Evolutionary conservation across 1,140 invertebrate species (phyloP), one percentile per base, ranked within the genome.

Genomic region (Diplogasteroides magnus): DNA sequence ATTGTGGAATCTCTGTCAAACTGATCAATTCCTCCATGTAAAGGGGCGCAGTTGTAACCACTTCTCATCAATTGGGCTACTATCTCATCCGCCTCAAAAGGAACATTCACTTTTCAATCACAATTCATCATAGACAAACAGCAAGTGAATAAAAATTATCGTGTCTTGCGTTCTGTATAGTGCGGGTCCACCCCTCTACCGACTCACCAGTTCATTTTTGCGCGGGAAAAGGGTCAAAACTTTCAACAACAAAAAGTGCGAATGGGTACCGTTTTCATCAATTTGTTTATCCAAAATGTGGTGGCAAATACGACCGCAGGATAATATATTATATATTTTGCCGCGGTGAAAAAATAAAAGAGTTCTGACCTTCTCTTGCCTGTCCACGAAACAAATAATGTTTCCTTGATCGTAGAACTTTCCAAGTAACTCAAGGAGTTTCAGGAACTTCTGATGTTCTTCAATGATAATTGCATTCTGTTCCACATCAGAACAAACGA

Each of bases 21-120:
- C 85, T 99, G 97, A 86, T 99, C 97, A 78, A 99, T 97, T 78
- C 94, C 97, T 61, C 97, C 97, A 83, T 99, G 97, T 26, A 99
- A 87, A 29, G 94, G 93, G 88, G 97, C 90, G 82, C 94, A 98
- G 77, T 98, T 97, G 77, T 87, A 87, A 0, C 92, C 93, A 0
- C 94, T 93, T 83, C 93, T 96, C 90, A 98, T 93, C 0, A 99
- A 86, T 80, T 98, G 92, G 82, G 94, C 94, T 29, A 97, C 85
- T 2, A 98, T 84, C 23, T 91, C 91, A 82, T 98, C 96, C 0
- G 94, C 86, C 64, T 67, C 57, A 63, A 62, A 67, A 23, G 13
- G 64, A 61, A 67, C 25, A 25, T 63, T 67, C 15, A 19, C 15
- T 29, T 64, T 15, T 23, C 19, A 61, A 26, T 48, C 6, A 6